Base-by-base conservation (phyloP, 2,113 vertebrate species). In the Brevimyrus niger region DNA sequence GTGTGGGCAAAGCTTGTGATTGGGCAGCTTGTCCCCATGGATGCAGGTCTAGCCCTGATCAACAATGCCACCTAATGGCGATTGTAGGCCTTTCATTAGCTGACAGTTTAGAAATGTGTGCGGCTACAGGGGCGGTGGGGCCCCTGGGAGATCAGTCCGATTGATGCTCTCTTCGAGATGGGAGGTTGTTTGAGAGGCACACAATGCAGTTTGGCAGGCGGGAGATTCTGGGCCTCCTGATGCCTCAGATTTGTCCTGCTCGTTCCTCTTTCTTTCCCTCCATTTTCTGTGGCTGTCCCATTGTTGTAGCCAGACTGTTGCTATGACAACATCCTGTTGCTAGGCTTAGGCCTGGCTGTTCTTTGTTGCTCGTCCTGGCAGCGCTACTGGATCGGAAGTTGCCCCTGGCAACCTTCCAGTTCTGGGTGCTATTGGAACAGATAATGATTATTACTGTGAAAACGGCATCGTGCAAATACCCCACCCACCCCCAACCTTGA, bases 371-470 rank as follows among this genome's bases (percentile, higher is more conserved):
- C 55, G 90, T 92, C 53, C 87, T 50, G 90, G 91, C 89, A 90
- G 86, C 91, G 38, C 19, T 90, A 89, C 90, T 91, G 23, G 46
- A 91, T 58, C 55, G 69, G 92, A 90, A 89, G 13, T 91, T 91
- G 73, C 89, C 58, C 90, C 73, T 87, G 76, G 88, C 92, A 88
- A 65, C 93, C 91, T 92, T 88, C 92, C 91, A 89, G 92, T 92
- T 92, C 92, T 91, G 85, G 94, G 94, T 95, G 94, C 94, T 95
- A 94, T 92, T 90, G 89, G 89, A 94, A 86, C 92, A 65, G 91
- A 92, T 89, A 10, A 19, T 42, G 35, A 53, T 53, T 35, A 53
- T 86, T 51, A 65, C 61, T 88, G 92, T 92, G 91, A 91, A 90
- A 91, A 91, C 53, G 90, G 88, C 87, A 90, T 13, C 38, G 27